Base-by-base conservation (phyloP, 2,113 vertebrate genomes). In the Trematocara nigrifrons region DNA sequence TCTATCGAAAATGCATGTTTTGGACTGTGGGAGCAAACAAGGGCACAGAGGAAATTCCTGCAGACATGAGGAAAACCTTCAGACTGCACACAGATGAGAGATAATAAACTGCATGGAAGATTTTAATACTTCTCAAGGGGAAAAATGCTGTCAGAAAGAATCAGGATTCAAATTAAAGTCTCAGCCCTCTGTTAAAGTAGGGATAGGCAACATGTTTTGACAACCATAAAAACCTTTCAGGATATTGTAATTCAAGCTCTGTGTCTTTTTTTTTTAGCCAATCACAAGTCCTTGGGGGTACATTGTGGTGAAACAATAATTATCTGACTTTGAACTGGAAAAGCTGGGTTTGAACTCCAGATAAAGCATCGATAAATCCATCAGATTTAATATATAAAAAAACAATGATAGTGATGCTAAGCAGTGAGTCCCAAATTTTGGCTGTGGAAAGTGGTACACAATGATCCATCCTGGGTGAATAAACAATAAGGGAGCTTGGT, bases 401-500 rank as follows among this genome's bases (percentile, higher is more conserved):
- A 66, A 33, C 69, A 11, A 77, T 86, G 71, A 61, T 74, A 15
- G 7, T 69, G 56, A 78, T 81, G 80, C 59, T 2, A 52, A 77
- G 42, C 61, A 49, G 66, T 22, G 26, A 57, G 38, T 84, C 71
- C 26, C 69, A 40, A 76, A 79, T 38, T 38, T 40, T 35, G 59
- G 54, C 52, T 77, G 83, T n/a, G 80, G 85, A 66, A 79, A 56
- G 77, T 7, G 4, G 45, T n/a, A 64, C 3, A 13, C 20, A 49
- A 33, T 80, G 82, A 88, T 71, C 85, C 66, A n/a, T 59, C 79
- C 49, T 40, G 80, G 86, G 31, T 89, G 88, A 88, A 90, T 82
- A 85, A 90, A 90, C 84, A 90, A 88, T 92, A 90, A 86, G 91
- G 56, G 59, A 81, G 93, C 83, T 91, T 90, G 90, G 90, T 53